Base-by-base conservation (phyloP, 1,140 invertebrate species). In the Agrilus planipennis region DNA sequence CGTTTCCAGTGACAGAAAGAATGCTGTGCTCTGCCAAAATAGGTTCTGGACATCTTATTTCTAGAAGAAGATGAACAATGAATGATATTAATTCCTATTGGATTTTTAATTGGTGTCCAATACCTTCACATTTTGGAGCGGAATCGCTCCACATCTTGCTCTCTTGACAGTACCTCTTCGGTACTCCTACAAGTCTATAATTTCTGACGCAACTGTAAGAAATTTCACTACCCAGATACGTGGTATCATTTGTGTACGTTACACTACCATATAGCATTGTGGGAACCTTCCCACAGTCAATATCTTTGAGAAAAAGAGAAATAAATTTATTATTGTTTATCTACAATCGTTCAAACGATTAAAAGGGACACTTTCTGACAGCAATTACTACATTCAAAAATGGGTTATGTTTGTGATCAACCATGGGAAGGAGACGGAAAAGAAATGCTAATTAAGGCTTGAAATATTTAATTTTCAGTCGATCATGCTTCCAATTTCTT, bases 101-200 rank as follows among this genome's bases (percentile, higher is more conserved):
- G n/a, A n/a, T n/a, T n/a, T n/a, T n/a, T n/a, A n/a, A n/a, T n/a
- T n/a, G n/a, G n/a, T n/a, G n/a, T n/a, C n/a, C n/a, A n/a, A 51
- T 71, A 84, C 84, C 84, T 81, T 91, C 85, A 61, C 89, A 94
- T 66, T 79, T 81, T 0, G 89, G 88, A 0, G 80, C 73, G 1
- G 67, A 66, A 31, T 87, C 86, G 56, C 82, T 88, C 89, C 89
- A 92, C 53, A 77, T 72, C 39, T 76, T 77, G 50, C 77, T 79
- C 42, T 82, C 76, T 7, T 73, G 63, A 55, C 91, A 95, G 16
- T 74, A 67, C 44, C 84, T 67, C 32, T 71, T 74, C 4, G 72
- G 63, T 2, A 76, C 70, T 0, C 90, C 89, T 21, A 75, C 76
- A 0, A 95, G 64, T 50, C 78, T 71, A 58, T 91, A 92, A 53